Evolutionary conservation across 2,888 invertebrate species (phyloP), one percentile per base, ranked within the genome.

Genomic region (Tetrapedia diversipes): DNA sequence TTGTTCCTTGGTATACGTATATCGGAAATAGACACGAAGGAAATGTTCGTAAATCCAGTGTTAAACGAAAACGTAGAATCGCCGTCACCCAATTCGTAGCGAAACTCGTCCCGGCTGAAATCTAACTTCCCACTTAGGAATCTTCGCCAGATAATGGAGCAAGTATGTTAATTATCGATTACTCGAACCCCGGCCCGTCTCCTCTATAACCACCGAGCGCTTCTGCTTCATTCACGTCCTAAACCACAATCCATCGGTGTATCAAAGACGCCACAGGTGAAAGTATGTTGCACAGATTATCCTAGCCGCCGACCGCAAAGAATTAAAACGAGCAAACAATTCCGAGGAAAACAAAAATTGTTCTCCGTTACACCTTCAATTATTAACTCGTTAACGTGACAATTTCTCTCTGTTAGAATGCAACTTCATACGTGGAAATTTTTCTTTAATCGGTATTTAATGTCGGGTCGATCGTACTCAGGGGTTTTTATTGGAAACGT

Each of bases 271-370:
- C 1, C 11, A 24, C 37, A 39, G 49, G 60, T 49, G 51, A 69
- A 69, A 69, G 69, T 69, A 27, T 43, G 49, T 39, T 49, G 39
- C n/a, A 37, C 14, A 29, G 41, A 69, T 64, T 64, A 37, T 34
- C 53, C 16, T 27, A 51, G 22, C 43, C 27, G 22, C 11, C 16
- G 43, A 68, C 22, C 39, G n/a, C 49, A 19, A 49, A 34, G 4
- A 37, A 53, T 59, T 37, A 29, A 37, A 47, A 47, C n/a, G 22
- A 45, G 22, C 4, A 45, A 45, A 19, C 45, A 45, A 22, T 19
- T 43, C 19, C 43, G 10, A 10, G n/a, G n/a, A n/a, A n/a, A n/a
- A n/a, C n/a, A 41, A 41, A 0, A 41, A 41, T n/a, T 10, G n/a
- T 51, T 8, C 32, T 54, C 54, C 54, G 39, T n/a, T 39, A 57